Evolutionary conservation across 2,113 vertebrate species (phyloP), one percentile per base, ranked within the genome.

Genomic region (Gavialis gangeticus): DNA sequence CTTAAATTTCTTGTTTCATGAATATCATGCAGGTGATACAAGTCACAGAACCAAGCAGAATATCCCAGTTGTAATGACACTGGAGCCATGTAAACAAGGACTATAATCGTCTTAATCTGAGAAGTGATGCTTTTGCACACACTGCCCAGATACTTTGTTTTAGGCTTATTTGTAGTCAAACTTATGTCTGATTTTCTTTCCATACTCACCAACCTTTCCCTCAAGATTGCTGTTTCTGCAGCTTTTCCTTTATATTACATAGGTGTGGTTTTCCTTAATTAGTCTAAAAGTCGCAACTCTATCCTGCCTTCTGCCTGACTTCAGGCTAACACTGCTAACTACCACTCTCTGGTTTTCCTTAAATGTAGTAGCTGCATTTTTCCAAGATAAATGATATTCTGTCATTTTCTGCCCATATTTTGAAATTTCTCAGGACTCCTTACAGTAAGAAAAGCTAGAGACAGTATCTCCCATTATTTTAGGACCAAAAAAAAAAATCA

Each of bases 341-440:
- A 46, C 9, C 46, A 46, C 46, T 46, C 37, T 46, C 46, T 46
- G 46, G 56, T 93, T 97, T 97, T 75, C 93, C 90, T 92, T 89
- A 93, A 75, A 93, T 66, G 19, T 64, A 88, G 82, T 93, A 96
- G 62, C 87, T 82, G 91, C 94, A 95, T 96, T 97, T 94, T 95
- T 96, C 93, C 95, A 69, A 77, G 75, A 78, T 94, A 95, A 96
- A 88, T 97, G 92, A 96, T 92, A 60, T 92, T 96, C 46, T 96
- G 85, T 96, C 96, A 96, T 96, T 89, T 92, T 95, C 91, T 91
- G 96, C 82, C 96, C 93, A 96, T 84, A 78, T 89, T 46, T 75
- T 81, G 57, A 46, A 80, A 88, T 95, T 94, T 97, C 95, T 88
- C 46, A 85, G 90, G 93, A 75, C 75, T 94, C 91, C 92, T 88